Base-by-base conservation (phyloP, 2,888 invertebrate species). In the Eurois occulta region DNA sequence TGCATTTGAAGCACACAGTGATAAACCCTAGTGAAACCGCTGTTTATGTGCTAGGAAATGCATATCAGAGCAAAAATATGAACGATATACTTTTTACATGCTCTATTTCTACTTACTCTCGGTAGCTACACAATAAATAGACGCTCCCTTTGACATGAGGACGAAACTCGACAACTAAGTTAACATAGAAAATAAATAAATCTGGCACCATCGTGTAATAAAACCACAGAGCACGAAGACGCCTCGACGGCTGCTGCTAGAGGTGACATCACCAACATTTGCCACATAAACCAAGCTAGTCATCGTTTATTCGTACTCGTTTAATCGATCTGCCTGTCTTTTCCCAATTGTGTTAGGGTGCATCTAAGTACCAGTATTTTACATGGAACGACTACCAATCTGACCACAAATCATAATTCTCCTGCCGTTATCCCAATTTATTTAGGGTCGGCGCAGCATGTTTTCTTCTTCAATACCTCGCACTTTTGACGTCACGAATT, bases 171-270 rank as follows among this genome's bases (percentile, higher is more conserved):
- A n/a, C 1, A 35, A 18, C 46, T 21, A n/a, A 35, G 35, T 58
- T n/a, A 28, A 73, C 73, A n/a, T 21, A 2, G 21, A 43, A 55
- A 43, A 58, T 21, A 74, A 72, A 74, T 35, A 35, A 74, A 55
- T 1, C 13, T 35, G 2, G 32, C 11, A 21, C n/a, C 6, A 16
- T 18, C 28, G 2, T 32, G 16, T 41, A 35, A 41, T 32, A 28
- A n/a, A 35, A 43, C 58, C 28, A 58, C 28, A 58, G 58, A 58
- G 8, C 18, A 58, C 28, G 58, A 58, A 58, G 3, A 18, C 13
- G 2, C 16, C 28, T 28, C 2, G 28, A 16, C 7, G 16, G 10
- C 24, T 7, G 7, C 28, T 28, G 58, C 16, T 18, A 58, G 58
- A 58, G 0, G 8, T 3, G 58, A 18, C 58, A 58, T 58, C 18